Conservation (phyloP, 1,140 invertebrate species). For the Geopemphigus sp. region DNA sequence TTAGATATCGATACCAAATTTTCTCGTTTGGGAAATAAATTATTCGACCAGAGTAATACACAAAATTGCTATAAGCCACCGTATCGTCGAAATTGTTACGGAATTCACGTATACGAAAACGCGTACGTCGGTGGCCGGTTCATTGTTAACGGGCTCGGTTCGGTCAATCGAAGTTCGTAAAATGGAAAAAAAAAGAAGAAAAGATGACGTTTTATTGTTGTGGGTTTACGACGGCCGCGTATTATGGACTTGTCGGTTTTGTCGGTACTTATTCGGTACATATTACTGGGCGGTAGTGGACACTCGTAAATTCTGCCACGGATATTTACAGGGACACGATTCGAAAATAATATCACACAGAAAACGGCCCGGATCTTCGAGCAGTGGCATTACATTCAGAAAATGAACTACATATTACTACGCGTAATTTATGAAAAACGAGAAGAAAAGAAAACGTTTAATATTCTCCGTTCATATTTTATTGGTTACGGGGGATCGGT, state of each 20-base stretch:
- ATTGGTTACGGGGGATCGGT: background rate
- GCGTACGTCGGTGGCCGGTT: background rate
- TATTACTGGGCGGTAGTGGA: background rate
- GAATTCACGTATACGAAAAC: background rate
- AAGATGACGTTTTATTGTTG: conserved; percentile 27
- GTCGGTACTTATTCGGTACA: background rate
- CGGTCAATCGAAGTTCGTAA: background rate
- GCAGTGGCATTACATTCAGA: background rate
- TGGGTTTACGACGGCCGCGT: conserved; percentile 11
- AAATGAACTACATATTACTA: background rate
- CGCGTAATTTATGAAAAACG: background rate
- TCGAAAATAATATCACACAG: background rate
- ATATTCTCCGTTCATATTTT: background rate
- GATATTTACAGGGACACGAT: background rate
- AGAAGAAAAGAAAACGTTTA: background rate
- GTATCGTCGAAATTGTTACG: background rate
- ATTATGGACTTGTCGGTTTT: conserved; percentile 24
- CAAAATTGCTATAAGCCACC: too few relatives aligned
- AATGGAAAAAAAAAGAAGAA: background rate
- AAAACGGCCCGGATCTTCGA: background rate
- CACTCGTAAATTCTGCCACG: conserved; percentile 26
- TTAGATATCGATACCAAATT: too few relatives aligned
- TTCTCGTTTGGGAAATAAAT: too few relatives aligned
- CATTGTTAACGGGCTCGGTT: background rate
- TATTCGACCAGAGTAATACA: too few relatives aligned